phyloP scores from a whole-genome alignment of 2,888 invertebrate species.

The Caenorhabditis japonica region DNA sequence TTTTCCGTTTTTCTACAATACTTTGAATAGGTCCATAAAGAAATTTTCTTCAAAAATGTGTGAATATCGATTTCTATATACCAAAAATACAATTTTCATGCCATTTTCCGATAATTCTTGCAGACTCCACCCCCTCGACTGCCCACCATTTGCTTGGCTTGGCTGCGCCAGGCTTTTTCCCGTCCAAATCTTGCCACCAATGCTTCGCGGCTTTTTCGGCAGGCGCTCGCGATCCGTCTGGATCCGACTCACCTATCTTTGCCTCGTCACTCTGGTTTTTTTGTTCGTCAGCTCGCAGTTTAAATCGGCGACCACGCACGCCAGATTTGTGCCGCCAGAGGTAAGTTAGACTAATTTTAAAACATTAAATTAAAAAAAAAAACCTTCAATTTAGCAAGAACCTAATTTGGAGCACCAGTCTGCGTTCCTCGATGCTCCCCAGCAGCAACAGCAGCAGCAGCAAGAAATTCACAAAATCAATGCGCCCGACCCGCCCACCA shows the following conservation, averaged over 20 bases:
- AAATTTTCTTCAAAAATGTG: too few relatives aligned
- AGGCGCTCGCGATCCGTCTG: conserved; percentile 30
- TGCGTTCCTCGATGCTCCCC: neutral
- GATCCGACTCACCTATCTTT: conserved; percentile 44
- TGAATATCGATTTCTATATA: too few relatives aligned
- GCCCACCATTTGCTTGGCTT: too few relatives aligned
- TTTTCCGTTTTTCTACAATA: too few relatives aligned
- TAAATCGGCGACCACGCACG: conserved; percentile 24
- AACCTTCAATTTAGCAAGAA: neutral
- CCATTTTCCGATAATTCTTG: too few relatives aligned
- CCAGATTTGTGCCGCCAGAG: conserved; percentile 46
- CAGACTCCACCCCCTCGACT: too few relatives aligned
- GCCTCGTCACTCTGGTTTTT: conserved; percentile 28
- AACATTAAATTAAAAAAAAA: neutral
- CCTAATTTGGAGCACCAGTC: neutral
- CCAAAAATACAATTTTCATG: too few relatives aligned
- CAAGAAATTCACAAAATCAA: neutral
- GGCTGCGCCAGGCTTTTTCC: too few relatives aligned
- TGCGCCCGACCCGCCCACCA: neutral
- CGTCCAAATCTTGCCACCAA: too few relatives aligned
- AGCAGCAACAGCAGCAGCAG: too few relatives aligned
- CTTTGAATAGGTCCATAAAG: too few relatives aligned
- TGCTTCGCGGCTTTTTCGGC: conserved; percentile 44
- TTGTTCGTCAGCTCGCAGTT: conserved; percentile 36
- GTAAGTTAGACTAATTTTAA: neutral